These are phyloP conservation scores for Acropora tenuis DNA, from an alignment of 64 coral and sea anemone genomes.

Conservation along the genomic window DNA sequence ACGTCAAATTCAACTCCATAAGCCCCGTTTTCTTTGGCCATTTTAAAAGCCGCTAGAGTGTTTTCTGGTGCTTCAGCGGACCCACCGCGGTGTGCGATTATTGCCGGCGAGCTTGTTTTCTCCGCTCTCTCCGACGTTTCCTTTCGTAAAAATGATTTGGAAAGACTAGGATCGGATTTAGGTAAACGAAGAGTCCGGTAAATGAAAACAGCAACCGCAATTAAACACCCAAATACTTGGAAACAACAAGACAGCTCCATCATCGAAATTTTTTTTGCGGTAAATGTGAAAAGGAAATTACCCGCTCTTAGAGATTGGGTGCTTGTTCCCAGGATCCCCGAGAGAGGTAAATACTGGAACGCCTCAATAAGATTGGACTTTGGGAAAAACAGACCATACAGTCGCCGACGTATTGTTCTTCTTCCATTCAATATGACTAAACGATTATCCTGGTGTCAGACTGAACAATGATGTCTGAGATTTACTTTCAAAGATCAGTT, in stretches of 20 bases:
- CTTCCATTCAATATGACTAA: no score
- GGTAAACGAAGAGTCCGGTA: conserved; percentile 85
- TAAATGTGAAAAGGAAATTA: no score
- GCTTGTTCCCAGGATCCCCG: background rate
- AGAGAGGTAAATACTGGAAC: no score
- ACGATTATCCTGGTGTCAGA: no score
- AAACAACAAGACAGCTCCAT: conserved; percentile 53
- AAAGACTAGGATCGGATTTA: conserved; percentile 62
- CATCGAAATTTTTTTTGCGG: no score
- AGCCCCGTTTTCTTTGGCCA: conserved; percentile 85
- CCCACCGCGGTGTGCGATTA: conserved; percentile 79
- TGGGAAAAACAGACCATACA: no score
- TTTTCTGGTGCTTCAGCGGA: conserved; percentile 87
- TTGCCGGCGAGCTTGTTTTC: conserved; percentile 52
- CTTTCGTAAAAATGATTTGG: conserved; percentile 79
- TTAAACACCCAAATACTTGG: conserved; percentile 44
- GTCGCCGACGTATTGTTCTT: no score
- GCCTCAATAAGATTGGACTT: no score
- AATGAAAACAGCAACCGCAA: conserved; percentile 33
- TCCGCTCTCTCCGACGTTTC: conserved; percentile 3
- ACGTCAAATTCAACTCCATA: conserved; percentile 91
- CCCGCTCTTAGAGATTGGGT: no score
- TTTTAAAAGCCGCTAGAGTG: conserved; percentile 83
- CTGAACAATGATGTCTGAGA: no score
- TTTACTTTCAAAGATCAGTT: no score